Evolutionary conservation across 2,113 vertebrate genomes (phyloP), one percentile per base, ranked within the genome.

Genomic region (Lipophrys pholis): DNA sequence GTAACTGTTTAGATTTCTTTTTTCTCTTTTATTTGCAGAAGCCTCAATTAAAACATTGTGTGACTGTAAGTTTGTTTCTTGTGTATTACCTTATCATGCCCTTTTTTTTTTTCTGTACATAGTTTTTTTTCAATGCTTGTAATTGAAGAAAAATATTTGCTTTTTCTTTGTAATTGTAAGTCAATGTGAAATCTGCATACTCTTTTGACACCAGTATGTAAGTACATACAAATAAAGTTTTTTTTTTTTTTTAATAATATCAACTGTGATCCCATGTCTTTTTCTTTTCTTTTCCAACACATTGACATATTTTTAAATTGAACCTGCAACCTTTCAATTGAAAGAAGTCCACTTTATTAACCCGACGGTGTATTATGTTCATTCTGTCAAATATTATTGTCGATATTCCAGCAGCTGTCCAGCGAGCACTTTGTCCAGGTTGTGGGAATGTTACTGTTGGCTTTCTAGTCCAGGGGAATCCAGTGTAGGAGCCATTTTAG

Each of bases 161-260:
- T 75, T 89, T 87, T 89, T 78, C 84, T 91, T 89, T 87, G 80
- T 90, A 86, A 83, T 89, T 85, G 90, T 93, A 82, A 82, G 83
- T 91, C 80, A 62, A 74, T 92, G 89, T 93, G 87, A 92, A 86
- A 93, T 91, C 87, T 91, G 91, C 76, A 70, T 90, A 87, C 80
- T 90, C 78, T 88, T 91, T 90, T 79, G 87, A 90, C 91, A 92
- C 90, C 92, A 89, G 76, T 93, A 90, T 92, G 89, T 92, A 91
- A 92, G 83, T 91, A 92, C 90, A 90, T 91, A 92, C 87, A 92
- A 91, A 93, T 94, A 91, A 69, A 87, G 21, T 30, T 30, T 30
- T 30, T 30, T 30, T 90, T 92, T 92, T 94, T 94, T 90, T 83
- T 87, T 87, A 92, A 90, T 90, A 91, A 89, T 71, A 16, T 74